Evolutionary conservation across 2,113 vertebrate genomes (phyloP).

Genomic region (Phrynosoma blainvillii): DNA sequence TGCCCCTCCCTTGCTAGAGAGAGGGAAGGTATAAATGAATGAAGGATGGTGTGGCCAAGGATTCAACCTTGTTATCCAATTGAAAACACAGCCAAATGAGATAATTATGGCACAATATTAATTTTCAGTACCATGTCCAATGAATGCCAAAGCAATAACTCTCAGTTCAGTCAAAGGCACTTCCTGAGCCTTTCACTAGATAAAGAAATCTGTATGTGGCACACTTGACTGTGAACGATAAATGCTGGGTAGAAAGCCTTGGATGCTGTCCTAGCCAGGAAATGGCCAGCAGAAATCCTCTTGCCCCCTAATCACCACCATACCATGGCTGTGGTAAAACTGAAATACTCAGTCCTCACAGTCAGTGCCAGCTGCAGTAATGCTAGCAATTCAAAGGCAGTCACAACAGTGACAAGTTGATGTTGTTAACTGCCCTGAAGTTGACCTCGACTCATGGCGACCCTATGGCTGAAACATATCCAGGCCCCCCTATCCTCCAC

Average conservation of each 20-base stretch:
- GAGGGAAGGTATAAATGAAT: constrained; percentile 38
- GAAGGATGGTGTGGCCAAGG: constrained; percentile 49
- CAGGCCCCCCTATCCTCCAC: no score
- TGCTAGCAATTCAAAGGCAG: neutral
- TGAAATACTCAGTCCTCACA: neutral
- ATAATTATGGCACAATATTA: constrained; percentile 66
- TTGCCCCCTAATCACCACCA: neutral
- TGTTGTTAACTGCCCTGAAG: no score
- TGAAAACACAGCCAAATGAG: constrained; percentile 66
- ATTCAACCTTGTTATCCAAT: constrained; percentile 63
- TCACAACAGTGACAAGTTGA: neutral
- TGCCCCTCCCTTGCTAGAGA: constrained; percentile 19
- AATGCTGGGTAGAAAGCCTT: neutral
- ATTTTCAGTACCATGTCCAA: constrained; percentile 59
- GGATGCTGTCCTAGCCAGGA: neutral
- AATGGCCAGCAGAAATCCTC: neutral
- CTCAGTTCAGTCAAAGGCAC: neutral
- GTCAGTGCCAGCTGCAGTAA: neutral
- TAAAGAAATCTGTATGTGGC: constrained; percentile 16
- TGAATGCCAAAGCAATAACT: constrained; percentile 63
- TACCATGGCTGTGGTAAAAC: neutral
- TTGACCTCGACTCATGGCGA: no score
- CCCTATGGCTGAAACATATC: no score
- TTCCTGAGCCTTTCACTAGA: constrained; percentile 22
- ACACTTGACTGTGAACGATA: neutral